Evolutionary conservation across 2,888 invertebrate genomes (phyloP), one percentile per base, ranked within the genome.

Genomic region (Oxystoma pomonae): DNA sequence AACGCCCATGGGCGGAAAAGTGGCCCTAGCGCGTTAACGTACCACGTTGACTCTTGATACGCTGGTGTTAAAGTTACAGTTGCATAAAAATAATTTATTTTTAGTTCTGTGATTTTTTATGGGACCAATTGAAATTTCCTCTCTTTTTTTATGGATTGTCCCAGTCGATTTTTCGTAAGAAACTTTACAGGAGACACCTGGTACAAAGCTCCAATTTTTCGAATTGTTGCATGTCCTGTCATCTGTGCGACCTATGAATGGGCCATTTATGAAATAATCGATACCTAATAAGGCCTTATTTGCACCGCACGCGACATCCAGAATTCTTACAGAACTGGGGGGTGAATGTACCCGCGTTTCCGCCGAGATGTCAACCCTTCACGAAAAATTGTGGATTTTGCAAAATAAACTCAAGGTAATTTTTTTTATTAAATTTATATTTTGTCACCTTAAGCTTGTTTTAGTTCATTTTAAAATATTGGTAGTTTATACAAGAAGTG

Each of bases 371-470:
- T 53, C 53, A 3, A 72, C 72, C 57, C 68, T 75, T 52, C 72
- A 76, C 68, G 73, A 75, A 67, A 75, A 75, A 68, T 71, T 76
- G 55, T 71, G 68, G 66, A 73, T 74, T 53, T 70, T 76, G 49
- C 71, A 73, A 61, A 70, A 75, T 62, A 76, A 76, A 70, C 70
- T 76, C 20, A 76, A 75, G 70, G 76, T 75, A 72, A 66, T 62
- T 52, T 3, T 35, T 7, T 12, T 35, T 35, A 35, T 35, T n/a
- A n/a, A n/a, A n/a, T n/a, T n/a, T n/a, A n/a, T n/a, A n/a, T n/a
- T n/a, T n/a, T n/a, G n/a, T n/a, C n/a, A n/a, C n/a, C n/a, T n/a
- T n/a, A n/a, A n/a, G n/a, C n/a, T n/a, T n/a, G n/a, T n/a, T n/a
- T n/a, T n/a, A n/a, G n/a, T n/a, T n/a, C n/a, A n/a, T n/a, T n/a